Evolutionary conservation across 2,113 vertebrate species (phyloP).

Genomic region (Pseudorectes ferrugineus): DNA sequence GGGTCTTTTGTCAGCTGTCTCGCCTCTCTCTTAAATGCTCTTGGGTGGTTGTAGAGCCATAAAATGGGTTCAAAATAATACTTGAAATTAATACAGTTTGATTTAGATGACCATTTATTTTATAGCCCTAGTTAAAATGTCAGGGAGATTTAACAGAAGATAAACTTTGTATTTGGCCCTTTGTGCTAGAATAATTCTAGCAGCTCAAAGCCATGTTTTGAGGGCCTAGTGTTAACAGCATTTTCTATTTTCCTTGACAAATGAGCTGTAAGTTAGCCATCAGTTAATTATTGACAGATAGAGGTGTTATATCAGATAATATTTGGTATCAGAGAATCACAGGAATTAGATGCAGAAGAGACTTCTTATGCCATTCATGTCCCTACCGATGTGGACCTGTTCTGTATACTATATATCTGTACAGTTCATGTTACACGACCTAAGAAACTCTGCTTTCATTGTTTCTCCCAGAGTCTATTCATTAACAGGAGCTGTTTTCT

Average conservation of each 20-base stretch:
- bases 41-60: not conserved
- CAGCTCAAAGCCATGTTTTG: not conserved
- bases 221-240: not conserved
- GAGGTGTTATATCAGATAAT: not conserved
- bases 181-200: not conserved
- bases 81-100: constrained; percentile 46
- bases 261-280: not conserved
- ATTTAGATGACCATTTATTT: constrained; percentile 49
- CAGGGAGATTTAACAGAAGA: constrained; percentile 36
- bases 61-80: constrained; percentile 30
- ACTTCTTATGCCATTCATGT: not conserved
- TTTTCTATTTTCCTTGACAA: not conserved
- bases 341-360: not conserved
- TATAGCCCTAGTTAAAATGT: constrained; percentile 35
- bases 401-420: not conserved
- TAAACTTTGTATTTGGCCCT: constrained; percentile 31
- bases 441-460: not conserved
- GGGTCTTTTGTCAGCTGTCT: constrained; percentile 18
- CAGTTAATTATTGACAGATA: not conserved
- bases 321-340: not conserved
- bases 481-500: not conserved
- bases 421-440: not conserved
- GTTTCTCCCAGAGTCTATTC: not conserved
- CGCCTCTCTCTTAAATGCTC: not conserved
- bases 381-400: not conserved